phyloP scores from a whole-genome alignment of 2,113 vertebrate genomes.

The Erythrocercus mccallii region DNA sequence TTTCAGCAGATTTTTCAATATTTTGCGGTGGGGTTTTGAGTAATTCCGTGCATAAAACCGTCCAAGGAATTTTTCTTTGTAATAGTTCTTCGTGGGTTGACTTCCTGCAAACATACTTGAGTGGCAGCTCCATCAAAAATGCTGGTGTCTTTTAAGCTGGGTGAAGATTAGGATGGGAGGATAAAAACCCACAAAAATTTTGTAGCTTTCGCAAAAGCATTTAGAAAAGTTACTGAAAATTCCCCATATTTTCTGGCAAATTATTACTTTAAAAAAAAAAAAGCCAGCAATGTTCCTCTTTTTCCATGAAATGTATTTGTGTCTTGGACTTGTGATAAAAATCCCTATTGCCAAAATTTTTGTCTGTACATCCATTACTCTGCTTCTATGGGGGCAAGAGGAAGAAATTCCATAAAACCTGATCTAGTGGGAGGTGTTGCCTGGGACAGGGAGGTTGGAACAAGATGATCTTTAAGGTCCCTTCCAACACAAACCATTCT shows the following conservation, averaged over 20 bases:
- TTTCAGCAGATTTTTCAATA: conserved; percentile 35
- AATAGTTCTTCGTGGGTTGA: not conserved
- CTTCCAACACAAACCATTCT: not conserved
- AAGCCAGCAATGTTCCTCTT: not conserved
- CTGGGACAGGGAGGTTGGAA: not conserved
- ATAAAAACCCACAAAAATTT: conserved; percentile 27
- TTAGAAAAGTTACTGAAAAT: not conserved
- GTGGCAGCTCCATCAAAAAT: not conserved
- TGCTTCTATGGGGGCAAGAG: not conserved
- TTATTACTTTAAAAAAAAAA: not conserved
- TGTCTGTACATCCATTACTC: not conserved
- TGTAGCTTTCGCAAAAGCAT: not conserved
- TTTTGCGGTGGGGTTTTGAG: not conserved
- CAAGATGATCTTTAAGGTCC: not conserved
- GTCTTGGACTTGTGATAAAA: not conserved
- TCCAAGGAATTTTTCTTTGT: conserved; percentile 1
- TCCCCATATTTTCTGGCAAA: conserved; percentile 21
- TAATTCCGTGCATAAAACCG: not conserved
- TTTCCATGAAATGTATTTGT: conserved; percentile 23
- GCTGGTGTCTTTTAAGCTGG: not conserved
- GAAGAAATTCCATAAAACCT: not conserved
- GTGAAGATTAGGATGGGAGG: not conserved
- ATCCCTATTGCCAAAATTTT: not conserved
- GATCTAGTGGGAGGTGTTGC: not conserved
- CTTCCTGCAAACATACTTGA: not conserved